phyloP scores from a whole-genome alignment of 1,140 invertebrate genomes.

The Papilio aristodemus region DNA sequence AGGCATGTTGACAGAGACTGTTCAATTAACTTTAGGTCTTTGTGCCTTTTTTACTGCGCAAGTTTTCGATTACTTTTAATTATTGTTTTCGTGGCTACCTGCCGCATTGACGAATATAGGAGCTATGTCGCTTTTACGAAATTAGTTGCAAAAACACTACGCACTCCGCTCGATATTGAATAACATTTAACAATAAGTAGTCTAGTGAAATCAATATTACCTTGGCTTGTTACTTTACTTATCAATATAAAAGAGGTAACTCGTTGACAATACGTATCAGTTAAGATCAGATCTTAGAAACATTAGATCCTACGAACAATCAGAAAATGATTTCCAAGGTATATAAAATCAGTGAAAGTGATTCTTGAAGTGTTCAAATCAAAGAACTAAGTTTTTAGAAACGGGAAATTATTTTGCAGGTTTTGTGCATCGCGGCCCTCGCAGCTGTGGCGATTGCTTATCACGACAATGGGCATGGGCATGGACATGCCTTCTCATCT shows the following conservation, averaged over 20 bases:
- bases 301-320: slow-evolving; percentile 37
- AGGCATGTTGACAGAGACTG: slow-evolving; percentile 20
- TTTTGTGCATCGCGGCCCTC: slow-evolving; percentile 47
- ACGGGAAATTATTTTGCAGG: slow-evolving; percentile 42
- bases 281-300: slow-evolving; percentile 42
- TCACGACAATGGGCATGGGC: slow-evolving; percentile 44
- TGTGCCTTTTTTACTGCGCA: slow-evolving; percentile 25
- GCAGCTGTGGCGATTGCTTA: slow-evolving; percentile 41
- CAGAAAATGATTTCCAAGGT: slow-evolving; percentile 59
- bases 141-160: slow-evolving; percentile 42
- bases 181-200: slow-evolving; percentile 50
- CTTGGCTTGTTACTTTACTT: slow-evolving; percentile 55
- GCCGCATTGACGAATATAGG: slow-evolving; percentile 18
- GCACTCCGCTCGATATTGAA: slow-evolving; percentile 40
- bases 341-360: slow-evolving; percentile 29
- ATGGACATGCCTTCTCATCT: slow-evolving; percentile 51
- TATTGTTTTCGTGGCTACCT: slow-evolving; percentile 18
- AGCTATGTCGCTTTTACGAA: slow-evolving; percentile 45
- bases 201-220: slow-evolving; percentile 58
- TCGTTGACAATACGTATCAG: slow-evolving; percentile 52
- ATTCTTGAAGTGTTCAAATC: background rate
- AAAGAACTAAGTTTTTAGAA: background rate
- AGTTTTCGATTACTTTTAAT: slow-evolving; percentile 25
- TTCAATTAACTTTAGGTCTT: slow-evolving; percentile 34
- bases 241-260: slow-evolving; percentile 61